Evolutionary conservation across 1,140 invertebrate species (phyloP).

Genomic region (Caerostris extrusa): DNA sequence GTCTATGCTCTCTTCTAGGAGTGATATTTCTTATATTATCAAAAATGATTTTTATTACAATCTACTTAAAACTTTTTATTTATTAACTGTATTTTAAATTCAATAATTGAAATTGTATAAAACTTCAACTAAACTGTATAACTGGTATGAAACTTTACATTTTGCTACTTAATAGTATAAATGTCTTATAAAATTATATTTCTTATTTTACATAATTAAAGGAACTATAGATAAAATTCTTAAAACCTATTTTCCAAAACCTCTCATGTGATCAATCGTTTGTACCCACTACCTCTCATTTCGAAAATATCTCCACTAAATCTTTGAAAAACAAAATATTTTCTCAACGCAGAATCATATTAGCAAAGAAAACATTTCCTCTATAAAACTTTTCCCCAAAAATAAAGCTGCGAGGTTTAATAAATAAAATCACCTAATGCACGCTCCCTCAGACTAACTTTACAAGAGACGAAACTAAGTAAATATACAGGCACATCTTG

Average conservation of each 20-base stretch:
- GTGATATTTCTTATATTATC: no score
- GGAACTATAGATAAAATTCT: background rate
- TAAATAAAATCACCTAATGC: conserved; percentile 28
- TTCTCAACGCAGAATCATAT: conserved; percentile 9
- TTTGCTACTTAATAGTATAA: no score
- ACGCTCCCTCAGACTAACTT: background rate
- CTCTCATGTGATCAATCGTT: background rate
- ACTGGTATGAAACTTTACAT: no score
- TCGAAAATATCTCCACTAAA: background rate
- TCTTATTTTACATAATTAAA: background rate
- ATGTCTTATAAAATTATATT: no score
- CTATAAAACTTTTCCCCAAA: background rate
- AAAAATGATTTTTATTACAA: no score
- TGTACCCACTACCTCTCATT: background rate
- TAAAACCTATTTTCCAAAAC: background rate
- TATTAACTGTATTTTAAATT: no score
- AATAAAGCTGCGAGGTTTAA: background rate
- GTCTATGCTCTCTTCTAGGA: no score
- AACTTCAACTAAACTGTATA: no score
- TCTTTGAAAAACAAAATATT: conserved; percentile 19
- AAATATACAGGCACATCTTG: background rate
- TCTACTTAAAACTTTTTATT: no score
- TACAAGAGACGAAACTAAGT: conserved; percentile 11
- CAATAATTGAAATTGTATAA: no score
- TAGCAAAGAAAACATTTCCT: conserved; percentile 2